These are phyloP conservation scores for Sylvia borin DNA, from an alignment of 2,797 vertebrate species.

Conservation along the genomic window DNA sequence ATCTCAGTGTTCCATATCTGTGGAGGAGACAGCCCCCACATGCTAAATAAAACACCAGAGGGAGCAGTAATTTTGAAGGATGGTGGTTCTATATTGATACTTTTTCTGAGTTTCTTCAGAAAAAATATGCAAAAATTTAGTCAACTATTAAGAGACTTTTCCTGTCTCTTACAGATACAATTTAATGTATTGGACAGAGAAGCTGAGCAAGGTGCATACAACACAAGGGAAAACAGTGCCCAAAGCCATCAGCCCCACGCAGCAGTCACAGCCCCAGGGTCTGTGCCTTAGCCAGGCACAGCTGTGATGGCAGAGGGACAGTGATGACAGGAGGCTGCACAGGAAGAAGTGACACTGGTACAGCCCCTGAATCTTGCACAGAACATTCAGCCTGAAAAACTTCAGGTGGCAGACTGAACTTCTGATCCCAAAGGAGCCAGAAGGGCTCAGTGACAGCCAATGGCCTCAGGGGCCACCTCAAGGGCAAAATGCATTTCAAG, in stretches of 20 bases:
- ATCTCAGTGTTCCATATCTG: not conserved
- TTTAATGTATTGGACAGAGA: not conserved
- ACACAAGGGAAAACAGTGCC: not conserved
- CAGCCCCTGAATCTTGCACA: not conserved
- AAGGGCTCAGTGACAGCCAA: not conserved
- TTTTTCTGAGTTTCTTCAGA: not conserved
- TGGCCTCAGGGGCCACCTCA: not conserved
- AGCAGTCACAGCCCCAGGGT: not conserved
- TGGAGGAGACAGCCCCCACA: not conserved
- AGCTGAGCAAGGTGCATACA: not conserved
- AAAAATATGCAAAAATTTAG: not conserved
- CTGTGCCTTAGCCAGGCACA: accelerated
- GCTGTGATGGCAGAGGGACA: not conserved
- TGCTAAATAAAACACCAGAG: not conserved
- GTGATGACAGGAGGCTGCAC: not conserved
- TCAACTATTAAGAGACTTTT: not conserved
- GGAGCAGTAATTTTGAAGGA: not conserved
- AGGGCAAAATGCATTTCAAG: not conserved
- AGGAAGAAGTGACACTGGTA: not conserved
- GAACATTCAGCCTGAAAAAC: not conserved
- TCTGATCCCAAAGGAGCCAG: not conserved
- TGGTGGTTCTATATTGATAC: not conserved
- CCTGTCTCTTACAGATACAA: not conserved
- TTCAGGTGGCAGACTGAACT: not conserved
- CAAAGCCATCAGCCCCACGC: not conserved